Evolutionary conservation across 2,113 vertebrate species (phyloP).

Genomic region (Muntiacus reevesi): DNA sequence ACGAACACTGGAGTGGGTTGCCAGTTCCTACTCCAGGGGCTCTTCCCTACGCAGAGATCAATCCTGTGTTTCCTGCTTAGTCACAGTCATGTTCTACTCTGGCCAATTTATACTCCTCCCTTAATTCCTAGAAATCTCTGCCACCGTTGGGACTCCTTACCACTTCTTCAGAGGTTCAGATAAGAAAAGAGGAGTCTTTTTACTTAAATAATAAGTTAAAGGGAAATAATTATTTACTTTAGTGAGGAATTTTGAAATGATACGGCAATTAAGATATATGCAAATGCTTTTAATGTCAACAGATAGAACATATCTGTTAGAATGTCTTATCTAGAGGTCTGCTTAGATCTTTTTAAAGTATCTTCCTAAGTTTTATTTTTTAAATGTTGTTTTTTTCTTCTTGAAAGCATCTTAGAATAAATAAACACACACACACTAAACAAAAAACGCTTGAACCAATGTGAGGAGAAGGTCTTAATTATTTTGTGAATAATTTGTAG

Average conservation of each 20-base stretch:
- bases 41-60: neutral
- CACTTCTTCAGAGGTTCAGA: neutral
- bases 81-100: neutral
- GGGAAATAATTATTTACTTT: neutral
- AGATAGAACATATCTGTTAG: neutral
- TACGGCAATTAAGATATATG: neutral
- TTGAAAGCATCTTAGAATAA: neutral
- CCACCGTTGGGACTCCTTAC: neutral
- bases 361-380: neutral
- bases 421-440: neutral
- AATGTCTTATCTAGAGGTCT: neutral
- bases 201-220: neutral
- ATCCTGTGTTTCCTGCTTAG: neutral
- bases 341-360: neutral
- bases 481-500: neutral
- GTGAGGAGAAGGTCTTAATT: neutral
- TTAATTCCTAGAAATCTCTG: neutral
- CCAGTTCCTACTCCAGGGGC: neutral
- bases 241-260: neutral
- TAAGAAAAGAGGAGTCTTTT: neutral
- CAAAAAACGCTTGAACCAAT: neutral
- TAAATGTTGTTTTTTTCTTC: neutral
- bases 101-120: neutral
- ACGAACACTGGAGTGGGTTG: neutral
- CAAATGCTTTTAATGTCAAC: neutral